phyloP scores from a whole-genome alignment of 2,888 invertebrate genomes.

The Pharmacophagus antenor region DNA sequence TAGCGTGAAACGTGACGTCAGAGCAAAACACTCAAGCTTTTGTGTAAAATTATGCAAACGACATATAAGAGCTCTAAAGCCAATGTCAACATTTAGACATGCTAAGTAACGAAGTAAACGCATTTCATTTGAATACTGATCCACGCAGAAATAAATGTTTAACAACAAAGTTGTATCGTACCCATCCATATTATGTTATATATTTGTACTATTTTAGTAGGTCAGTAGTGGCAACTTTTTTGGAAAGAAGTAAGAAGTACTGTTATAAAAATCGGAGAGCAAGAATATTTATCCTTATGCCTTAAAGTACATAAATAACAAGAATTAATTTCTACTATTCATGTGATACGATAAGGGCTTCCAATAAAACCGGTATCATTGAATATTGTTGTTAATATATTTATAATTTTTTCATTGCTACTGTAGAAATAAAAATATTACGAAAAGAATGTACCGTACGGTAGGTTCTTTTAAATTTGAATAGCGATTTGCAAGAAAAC shows the following conservation, averaged over 20 bases:
- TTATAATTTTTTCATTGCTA: too few relatives aligned
- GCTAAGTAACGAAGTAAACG: conserved; percentile 20
- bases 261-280: background rate
- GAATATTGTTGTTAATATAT: too few relatives aligned
- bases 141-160: conserved; percentile 1
- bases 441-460: too few relatives aligned
- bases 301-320: background rate
- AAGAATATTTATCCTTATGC: background rate
- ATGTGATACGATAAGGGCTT: too few relatives aligned
- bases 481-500: background rate
- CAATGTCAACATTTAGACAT: conserved; percentile 30
- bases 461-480: background rate
- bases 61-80: conserved; percentile 27
- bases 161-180: background rate
- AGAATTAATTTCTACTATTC: too few relatives aligned
- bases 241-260: too few relatives aligned
- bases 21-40: conserved; percentile 22
- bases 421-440: background rate
- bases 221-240: background rate
- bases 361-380: too few relatives aligned
- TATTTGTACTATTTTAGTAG: background rate
- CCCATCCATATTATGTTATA: too few relatives aligned
- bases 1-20: conserved; percentile 25
- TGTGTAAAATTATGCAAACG: conserved; percentile 30
- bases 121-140: conserved; percentile 9